These are phyloP conservation scores for Sebastes minor DNA, from an alignment of 2,797 vertebrate species.

Conservation along the genomic window DNA sequence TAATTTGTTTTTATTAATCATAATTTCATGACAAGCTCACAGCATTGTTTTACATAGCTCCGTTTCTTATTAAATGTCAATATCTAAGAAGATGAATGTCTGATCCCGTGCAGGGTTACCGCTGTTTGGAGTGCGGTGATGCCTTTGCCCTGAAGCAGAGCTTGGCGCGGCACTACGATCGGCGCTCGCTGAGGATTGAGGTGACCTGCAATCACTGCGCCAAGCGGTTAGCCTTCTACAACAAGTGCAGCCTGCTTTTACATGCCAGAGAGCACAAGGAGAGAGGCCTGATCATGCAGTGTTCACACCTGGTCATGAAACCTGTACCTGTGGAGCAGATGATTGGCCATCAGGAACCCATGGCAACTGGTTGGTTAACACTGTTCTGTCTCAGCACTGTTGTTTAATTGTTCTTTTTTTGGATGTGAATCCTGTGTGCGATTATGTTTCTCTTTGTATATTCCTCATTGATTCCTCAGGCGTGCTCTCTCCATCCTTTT, in stretches of 20 bases:
- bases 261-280: constrained; percentile 98
- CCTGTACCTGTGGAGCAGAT: constrained; percentile 94
- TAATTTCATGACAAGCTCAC: neutral
- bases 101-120: constrained; percentile 81
- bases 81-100: neutral
- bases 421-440: neutral
- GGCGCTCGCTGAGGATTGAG: constrained; percentile 95
- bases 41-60: neutral
- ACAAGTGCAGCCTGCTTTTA: constrained; percentile 96
- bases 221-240: constrained; percentile 95
- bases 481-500: constrained; percentile 33
- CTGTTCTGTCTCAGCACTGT: neutral
- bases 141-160: constrained; percentile 94
- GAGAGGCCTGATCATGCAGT: constrained; percentile 96
- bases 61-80: neutral
- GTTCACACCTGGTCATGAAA: constrained; percentile 95
- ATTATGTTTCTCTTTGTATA: neutral
- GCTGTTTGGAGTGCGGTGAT: constrained; percentile 95
- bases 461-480: neutral
- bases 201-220: constrained; percentile 98
- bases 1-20: neutral
- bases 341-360: constrained; percentile 90
- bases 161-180: constrained; percentile 92
- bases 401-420: neutral
- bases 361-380: constrained; percentile 72